These are phyloP conservation scores for Plagodis dolabraria DNA, from an alignment of 2,888 invertebrate genomes.

Conservation along the genomic window DNA sequence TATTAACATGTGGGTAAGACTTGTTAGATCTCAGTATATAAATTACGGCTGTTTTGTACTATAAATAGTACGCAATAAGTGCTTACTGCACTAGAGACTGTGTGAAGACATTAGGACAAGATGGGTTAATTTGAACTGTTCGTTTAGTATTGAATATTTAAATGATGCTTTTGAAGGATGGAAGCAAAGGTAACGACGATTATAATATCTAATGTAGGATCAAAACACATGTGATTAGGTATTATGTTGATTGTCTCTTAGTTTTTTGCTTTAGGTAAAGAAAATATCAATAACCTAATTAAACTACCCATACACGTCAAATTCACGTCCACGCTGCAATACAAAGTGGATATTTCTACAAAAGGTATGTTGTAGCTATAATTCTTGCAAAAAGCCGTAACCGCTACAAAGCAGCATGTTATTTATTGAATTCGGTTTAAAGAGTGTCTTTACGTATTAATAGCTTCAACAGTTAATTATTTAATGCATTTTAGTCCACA, in stretches of 20 bases:
- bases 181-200: not conserved
- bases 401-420: no score
- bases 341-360: no score
- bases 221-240: not conserved
- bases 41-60: constrained; percentile 11
- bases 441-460: no score
- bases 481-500: no score
- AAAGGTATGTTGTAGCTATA: no score
- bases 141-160: not conserved
- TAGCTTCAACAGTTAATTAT: no score
- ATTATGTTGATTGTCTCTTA: no score
- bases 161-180: not conserved
- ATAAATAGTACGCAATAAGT: not conserved
- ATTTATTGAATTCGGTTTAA: no score
- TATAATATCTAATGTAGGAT: not conserved
- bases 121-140: not conserved
- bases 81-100: not conserved
- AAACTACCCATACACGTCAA: no score
- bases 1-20: constrained; percentile 22
- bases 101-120: not conserved
- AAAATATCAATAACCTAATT: no score
- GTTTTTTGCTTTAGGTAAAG: not conserved
- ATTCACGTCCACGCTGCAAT: no score
- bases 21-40: constrained; percentile 1
- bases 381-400: no score